Evolutionary conservation across 2,113 vertebrate species (phyloP).

Genomic region (Cebidichthys violaceus): DNA sequence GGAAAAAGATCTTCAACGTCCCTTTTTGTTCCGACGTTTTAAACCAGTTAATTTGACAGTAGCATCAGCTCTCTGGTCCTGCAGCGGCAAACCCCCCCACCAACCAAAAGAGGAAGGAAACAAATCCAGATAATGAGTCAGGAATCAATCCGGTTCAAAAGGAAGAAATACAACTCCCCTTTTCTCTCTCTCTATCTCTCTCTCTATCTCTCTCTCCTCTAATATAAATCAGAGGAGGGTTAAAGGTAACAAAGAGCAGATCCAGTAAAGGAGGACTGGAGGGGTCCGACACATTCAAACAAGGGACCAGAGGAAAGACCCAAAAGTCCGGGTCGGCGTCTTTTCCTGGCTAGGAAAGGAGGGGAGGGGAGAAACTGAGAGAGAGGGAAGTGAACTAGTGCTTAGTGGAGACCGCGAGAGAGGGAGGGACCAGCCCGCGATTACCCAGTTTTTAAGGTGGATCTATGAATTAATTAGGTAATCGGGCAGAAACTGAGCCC

Average conservation of each 20-base stretch:
- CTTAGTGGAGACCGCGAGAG: slow-evolving; percentile 49
- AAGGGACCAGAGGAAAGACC: slow-evolving; percentile 53
- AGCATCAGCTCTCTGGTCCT: slow-evolving; percentile 26
- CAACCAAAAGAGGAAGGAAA: slow-evolving; percentile 2
- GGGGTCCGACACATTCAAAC: slow-evolving; percentile 50
- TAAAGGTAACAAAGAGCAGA: slow-evolving; percentile 33
- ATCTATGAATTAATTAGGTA: slow-evolving; percentile 61
- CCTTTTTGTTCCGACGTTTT: slow-evolving; percentile 30
- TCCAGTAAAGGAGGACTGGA: slow-evolving; percentile 36
- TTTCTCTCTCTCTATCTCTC: neutral
- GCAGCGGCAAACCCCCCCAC: slow-evolving; percentile 21
- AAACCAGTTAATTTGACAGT: slow-evolving; percentile 7
- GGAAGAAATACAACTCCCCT: slow-evolving; percentile 17
- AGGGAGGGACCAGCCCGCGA: slow-evolving; percentile 75
- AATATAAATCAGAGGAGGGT: neutral
- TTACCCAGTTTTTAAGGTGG: slow-evolving; percentile 82
- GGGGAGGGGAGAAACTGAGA: slow-evolving; percentile 27
- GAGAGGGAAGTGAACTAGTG: slow-evolving; percentile 42
- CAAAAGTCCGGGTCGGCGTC: slow-evolving; percentile 61
- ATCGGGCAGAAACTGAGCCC: slow-evolving; percentile 19
- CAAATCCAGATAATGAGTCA: slow-evolving; percentile 36
- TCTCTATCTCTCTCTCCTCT: neutral
- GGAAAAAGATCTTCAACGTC: slow-evolving; percentile 4
- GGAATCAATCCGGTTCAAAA: slow-evolving; percentile 48
- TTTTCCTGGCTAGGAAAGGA: slow-evolving; percentile 48